phyloP scores from a whole-genome alignment of 64 coral and sea anemone species.

The Dendrophyllia cribrosa region DNA sequence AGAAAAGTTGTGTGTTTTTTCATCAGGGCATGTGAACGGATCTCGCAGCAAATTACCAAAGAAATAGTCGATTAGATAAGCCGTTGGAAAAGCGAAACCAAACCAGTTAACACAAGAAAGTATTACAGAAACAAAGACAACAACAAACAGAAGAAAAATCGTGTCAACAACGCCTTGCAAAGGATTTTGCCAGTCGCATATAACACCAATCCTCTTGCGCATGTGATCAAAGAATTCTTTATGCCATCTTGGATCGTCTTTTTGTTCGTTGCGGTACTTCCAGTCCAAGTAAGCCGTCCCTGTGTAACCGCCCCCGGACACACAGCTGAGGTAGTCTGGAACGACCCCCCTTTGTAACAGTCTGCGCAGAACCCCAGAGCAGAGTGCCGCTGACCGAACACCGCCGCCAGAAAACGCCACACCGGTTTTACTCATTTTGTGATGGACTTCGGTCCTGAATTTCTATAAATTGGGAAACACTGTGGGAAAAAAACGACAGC shows the following conservation, averaged over 20 bases:
- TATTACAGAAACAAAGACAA: constrained; percentile 49
- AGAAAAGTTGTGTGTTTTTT: constrained; percentile 21
- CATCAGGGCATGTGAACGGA: constrained; percentile 53
- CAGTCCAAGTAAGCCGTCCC: constrained; percentile 79
- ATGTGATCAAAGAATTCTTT: constrained; percentile 80
- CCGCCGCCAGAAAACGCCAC: constrained; percentile 85
- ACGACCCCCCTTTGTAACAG: constrained; percentile 37
- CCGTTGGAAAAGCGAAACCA: constrained; percentile 49
- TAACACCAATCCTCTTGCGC: constrained; percentile 23
- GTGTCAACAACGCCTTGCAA: constrained; percentile 53
- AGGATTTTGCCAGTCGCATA: constrained; percentile 56
- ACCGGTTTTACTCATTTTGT: constrained; percentile 42
- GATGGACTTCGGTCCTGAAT: not conserved
- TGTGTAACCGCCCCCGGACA: constrained; percentile 73
- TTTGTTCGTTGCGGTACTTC: constrained; percentile 71
- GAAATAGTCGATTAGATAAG: constrained; percentile 72
- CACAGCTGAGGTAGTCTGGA: constrained; percentile 75
- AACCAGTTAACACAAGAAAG: constrained; percentile 38
- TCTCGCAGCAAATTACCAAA: constrained; percentile 62
- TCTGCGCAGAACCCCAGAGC: constrained; percentile 77
- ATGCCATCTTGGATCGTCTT: constrained; percentile 73
- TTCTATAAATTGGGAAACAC: too few relatives aligned
- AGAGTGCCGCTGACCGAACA: constrained; percentile 77
- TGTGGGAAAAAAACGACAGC: too few relatives aligned
- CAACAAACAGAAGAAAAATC: not conserved